Percentiles rank a stretch among this genome's conserved stretches.
Evolutionary conservation across 2,113 vertebrate genomes (phyloP).

Genomic region (Reinhardtius hippoglossoides): DNA sequence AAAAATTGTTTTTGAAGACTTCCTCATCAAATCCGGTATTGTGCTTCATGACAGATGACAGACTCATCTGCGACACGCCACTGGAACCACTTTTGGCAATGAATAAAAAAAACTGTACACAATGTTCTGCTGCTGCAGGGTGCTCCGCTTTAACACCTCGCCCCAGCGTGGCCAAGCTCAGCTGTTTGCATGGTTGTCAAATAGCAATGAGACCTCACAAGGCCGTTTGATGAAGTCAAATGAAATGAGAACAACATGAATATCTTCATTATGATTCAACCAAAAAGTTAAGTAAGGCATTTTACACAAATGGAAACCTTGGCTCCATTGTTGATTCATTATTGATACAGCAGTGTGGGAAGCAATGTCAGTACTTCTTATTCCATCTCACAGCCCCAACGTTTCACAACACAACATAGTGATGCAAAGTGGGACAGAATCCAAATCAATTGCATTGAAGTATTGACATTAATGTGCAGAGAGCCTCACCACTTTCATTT

Average conservation of each 20-base stretch:
- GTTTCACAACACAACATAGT: neutral
- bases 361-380: conserved; percentile 15
- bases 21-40: neutral
- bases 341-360: conserved; percentile 30
- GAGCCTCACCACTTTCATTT: neutral
- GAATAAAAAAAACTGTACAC: neutral
- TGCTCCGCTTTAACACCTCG: conserved; percentile 12
- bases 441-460: conserved; percentile 5
- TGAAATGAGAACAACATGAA: conserved; percentile 1
- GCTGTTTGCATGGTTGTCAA: conserved; percentile 15
- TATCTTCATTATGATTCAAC: conserved; percentile 21
- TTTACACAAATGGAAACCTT: conserved; percentile 19
- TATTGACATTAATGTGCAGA: neutral
- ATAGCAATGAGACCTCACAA: neutral
- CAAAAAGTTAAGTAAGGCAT: conserved; percentile 7
- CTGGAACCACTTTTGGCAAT: conserved; percentile 8
- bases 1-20: neutral
- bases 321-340: conserved; percentile 18
- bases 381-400: neutral
- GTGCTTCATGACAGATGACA: conserved; percentile 2
- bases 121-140: conserved; percentile 33
- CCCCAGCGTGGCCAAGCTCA: conserved; percentile 21
- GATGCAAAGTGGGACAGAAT: conserved; percentile 5
- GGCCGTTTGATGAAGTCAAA: conserved; percentile 1
- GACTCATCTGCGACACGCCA: neutral